Conservation (phyloP, 2,113 vertebrate species). For the Equus quagga region DNA sequence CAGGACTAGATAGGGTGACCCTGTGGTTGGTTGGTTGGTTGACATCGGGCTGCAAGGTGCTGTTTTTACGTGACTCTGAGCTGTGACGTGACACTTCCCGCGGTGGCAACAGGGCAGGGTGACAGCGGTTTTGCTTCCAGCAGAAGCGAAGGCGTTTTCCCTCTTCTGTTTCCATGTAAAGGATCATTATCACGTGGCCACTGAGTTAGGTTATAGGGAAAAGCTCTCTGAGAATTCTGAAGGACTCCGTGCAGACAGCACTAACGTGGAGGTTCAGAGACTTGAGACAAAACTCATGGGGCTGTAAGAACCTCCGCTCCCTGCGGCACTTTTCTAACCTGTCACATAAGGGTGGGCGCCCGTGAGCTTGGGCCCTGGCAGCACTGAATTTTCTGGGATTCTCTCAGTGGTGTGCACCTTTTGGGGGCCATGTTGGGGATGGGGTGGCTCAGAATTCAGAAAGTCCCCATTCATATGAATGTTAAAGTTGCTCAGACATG, state of each 20-base stretch:
- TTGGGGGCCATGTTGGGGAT: neutral
- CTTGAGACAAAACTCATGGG: fast-evolving
- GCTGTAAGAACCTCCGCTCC: neutral
- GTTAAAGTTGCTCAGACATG: neutral
- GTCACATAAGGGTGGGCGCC: neutral
- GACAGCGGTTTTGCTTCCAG: fast-evolving
- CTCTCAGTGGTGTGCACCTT: neutral
- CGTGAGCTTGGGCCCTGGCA: neutral
- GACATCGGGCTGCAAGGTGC: too few relatives aligned
- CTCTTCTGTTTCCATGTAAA: neutral
- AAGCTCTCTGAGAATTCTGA: neutral
- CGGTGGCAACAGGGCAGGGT: fast-evolving
- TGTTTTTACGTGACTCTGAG: neutral
- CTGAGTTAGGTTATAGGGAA: neutral
- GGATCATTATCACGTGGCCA: fast-evolving
- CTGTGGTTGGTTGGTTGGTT: neutral
- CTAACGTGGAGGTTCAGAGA: neutral
- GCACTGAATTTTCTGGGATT: neutral
- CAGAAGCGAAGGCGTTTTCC: neutral
- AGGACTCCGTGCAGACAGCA: neutral
- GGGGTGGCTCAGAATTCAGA: neutral
- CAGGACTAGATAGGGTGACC: neutral
- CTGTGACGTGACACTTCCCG: neutral
- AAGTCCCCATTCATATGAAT: fast-evolving
- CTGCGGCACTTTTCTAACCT: neutral